A percentile compares a stretch with the other conserved stretches of the same genome.
These are phyloP conservation scores for Agonopterix alstromeriana DNA, from an alignment of 2,888 invertebrate genomes.

Conservation along the genomic window DNA sequence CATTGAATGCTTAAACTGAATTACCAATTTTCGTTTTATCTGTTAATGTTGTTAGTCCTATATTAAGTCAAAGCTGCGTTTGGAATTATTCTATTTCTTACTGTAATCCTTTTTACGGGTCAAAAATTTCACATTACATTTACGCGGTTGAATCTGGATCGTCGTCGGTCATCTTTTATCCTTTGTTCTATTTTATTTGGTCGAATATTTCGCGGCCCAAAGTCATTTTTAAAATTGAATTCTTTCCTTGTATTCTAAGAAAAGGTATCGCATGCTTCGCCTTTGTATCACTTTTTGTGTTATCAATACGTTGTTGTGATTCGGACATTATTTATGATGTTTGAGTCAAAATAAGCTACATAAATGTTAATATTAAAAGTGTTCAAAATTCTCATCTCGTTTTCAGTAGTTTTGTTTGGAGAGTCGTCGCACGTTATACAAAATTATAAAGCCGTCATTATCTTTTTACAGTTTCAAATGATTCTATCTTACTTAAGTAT, in stretches of 20 bases:
- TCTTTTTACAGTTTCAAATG: neutral
- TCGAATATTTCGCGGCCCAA: conserved; percentile 52
- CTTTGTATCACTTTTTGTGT: conserved; percentile 75
- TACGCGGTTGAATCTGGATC: conserved; percentile 14
- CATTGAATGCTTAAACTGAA: conserved; percentile 20
- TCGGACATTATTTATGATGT: conserved; percentile 61
- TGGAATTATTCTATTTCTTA: no score
- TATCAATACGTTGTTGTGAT: conserved; percentile 54
- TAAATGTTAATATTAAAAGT: conserved; percentile 13
- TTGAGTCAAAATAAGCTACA: conserved; percentile 39
- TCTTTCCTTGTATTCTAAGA: conserved; percentile 72
- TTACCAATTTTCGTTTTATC: conserved; percentile 16
- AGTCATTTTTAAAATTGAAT: conserved; percentile 67
- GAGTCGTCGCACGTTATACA: neutral
- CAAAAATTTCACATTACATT: conserved; percentile 4
- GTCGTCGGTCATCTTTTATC: conserved; percentile 42
- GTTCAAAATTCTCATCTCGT: conserved; percentile 11
- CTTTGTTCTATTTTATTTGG: conserved; percentile 53
- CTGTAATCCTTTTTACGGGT: neutral
- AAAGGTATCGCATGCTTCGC: conserved; percentile 72
- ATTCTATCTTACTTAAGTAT: neutral
- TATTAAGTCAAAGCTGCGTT: neutral
- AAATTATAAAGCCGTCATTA: neutral
- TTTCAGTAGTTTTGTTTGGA: conserved; percentile 1
- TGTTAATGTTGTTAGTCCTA: conserved; percentile 8